Evolutionary conservation across 2,797 vertebrate species (phyloP), one percentile per base, ranked within the genome.

Genomic region (Ciconia nigra): DNA sequence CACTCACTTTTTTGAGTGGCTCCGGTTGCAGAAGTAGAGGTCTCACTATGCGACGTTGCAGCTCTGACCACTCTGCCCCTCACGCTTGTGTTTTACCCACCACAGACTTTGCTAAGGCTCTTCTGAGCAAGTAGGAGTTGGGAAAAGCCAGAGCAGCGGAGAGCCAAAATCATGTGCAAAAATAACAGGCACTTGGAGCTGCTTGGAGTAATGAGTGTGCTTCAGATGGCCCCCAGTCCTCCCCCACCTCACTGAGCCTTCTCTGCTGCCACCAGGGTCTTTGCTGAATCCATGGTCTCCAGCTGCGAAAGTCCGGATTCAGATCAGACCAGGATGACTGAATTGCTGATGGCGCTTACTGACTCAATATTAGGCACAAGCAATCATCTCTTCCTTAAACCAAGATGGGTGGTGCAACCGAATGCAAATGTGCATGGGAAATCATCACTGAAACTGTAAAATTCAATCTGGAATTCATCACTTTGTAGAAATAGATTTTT

Each of bases 31-130:
- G 51, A 77, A 72, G n/a, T 21, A 13, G 51, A 71, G 19, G 16
- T 59, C 58, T 33, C 25, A 41, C 51, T 18, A 19, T 1, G 1
- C 1, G 2, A 16, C 7, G 1, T 15, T 41, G 19, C 42, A 58
- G 12, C 29, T 71, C 44, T 39, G 37, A 42, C 37, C 7, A 19
- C 37, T 49, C 35, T 49, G 21, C 15, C 47, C 17, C 8, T 72
- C 26, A 2, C 3, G 9, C 18, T 61, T 73, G 31, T 37, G 31
- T 54, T 72, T 67, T 54, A 18, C 29, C 22, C n/a, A 22, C 18
- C 25, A 66, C 13, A 15, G 46, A 42, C 31, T 47, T 54, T 0
- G 1, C 47, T 57, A 79, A 73, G 29, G 21, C n/a, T 69, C 21
- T 61, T 69, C 18, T 69, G 47, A 69, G 42, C 25, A 17, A 1